Evolutionary conservation across 2,113 vertebrate genomes (phyloP).

Genomic region (Eulemur macaco): DNA sequence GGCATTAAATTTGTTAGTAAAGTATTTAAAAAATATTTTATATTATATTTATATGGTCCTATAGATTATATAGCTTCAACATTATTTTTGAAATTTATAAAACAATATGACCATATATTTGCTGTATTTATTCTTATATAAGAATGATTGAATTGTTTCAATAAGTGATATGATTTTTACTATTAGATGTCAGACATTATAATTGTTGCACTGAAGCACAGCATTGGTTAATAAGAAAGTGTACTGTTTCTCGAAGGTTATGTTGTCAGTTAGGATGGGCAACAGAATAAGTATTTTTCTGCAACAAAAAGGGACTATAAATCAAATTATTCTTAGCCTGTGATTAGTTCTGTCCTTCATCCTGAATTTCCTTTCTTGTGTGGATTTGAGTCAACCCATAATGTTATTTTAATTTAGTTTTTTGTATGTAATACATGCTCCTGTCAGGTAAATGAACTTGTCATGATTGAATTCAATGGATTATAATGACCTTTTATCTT

Average conservation of each 20-base stretch:
- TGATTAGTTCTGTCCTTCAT: neutral
- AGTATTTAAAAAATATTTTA: neutral
- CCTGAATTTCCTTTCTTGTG: neutral
- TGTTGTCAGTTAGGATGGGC: neutral
- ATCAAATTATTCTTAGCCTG: neutral
- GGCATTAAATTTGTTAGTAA: neutral
- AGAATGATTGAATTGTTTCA: neutral
- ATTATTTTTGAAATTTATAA: neutral
- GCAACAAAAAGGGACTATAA: neutral
- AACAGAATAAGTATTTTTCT: neutral
- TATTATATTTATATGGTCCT: neutral
- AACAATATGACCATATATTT: neutral
- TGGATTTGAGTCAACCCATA: constrained; percentile 27
- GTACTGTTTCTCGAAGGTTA: neutral
- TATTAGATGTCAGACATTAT: neutral
- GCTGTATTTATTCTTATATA: neutral
- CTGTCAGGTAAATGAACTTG: constrained; percentile 13
- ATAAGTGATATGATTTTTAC: neutral
- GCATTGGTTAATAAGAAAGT: neutral
- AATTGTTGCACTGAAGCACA: neutral
- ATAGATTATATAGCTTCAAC: neutral
- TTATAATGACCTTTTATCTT: constrained; percentile 9
- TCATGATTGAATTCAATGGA: neutral
- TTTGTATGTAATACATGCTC: neutral
- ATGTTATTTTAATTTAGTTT: neutral